These are phyloP conservation scores for Astropecten irregularis DNA, from an alignment of 53 echinoderm and acorn worm genomes.

Conservation along the genomic window DNA sequence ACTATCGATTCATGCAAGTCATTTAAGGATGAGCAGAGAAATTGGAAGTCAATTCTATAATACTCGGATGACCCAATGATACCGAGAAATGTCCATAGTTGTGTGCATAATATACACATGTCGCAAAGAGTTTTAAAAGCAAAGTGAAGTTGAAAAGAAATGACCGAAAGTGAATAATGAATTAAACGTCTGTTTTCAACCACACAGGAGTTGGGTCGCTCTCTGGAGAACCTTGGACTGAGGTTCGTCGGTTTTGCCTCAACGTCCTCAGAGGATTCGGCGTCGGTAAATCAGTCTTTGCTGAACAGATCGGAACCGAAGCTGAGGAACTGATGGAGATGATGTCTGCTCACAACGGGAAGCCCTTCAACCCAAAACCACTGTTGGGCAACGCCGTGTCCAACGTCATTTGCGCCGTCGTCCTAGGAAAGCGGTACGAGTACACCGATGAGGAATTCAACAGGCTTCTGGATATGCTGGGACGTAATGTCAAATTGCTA, in stretches of 20 bases:
- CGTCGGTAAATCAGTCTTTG: constrained; percentile 50
- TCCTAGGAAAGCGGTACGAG: constrained; percentile 28
- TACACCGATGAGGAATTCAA: constrained; percentile 23
- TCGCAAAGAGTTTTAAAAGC: too few relatives aligned
- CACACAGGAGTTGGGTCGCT: not conserved
- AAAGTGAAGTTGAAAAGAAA: too few relatives aligned
- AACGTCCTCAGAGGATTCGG: constrained; percentile 44
- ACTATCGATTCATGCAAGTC: too few relatives aligned
- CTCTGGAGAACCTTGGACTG: constrained; percentile 18
- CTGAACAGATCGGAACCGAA: constrained; percentile 27
- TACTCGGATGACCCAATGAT: too few relatives aligned
- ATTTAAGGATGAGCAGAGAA: too few relatives aligned
- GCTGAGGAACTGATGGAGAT: constrained; percentile 5
- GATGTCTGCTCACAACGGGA: constrained; percentile 5
- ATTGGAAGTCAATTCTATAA: too few relatives aligned
- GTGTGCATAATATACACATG: too few relatives aligned
- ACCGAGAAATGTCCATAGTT: too few relatives aligned
- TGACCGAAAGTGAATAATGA: too few relatives aligned
- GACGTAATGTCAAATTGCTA: not conserved
- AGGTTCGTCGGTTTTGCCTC: constrained; percentile 21
- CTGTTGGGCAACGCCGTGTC: constrained; percentile 31
- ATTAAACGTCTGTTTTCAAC: not conserved
- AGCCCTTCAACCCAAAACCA: constrained; percentile 3
- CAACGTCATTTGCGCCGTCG: constrained; percentile 49
- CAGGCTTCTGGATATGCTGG: not conserved